phyloP scores from a whole-genome alignment of 2,797 vertebrate species.

The Spatula versicolor region DNA sequence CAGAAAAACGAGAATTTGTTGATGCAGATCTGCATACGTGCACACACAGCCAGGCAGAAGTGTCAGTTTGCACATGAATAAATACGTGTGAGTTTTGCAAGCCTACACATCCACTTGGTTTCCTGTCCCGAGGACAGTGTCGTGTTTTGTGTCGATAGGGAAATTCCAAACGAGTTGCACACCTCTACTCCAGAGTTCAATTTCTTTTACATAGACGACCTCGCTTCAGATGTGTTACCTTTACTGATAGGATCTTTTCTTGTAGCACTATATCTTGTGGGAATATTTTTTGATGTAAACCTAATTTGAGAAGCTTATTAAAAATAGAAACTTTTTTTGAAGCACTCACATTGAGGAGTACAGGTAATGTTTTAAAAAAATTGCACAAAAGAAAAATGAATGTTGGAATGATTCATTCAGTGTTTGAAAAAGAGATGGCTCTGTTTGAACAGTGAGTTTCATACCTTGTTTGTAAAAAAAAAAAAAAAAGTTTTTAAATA shows the following conservation, averaged over 20 bases:
- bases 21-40: neutral
- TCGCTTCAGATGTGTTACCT: constrained; percentile 88
- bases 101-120: constrained; percentile 64
- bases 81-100: constrained; percentile 57
- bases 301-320: constrained; percentile 86
- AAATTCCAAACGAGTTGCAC: constrained; percentile 83
- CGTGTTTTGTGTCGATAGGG: constrained; percentile 75
- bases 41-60: neutral
- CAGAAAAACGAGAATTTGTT: neutral
- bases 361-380: constrained; percentile 87
- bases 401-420: constrained; percentile 93
- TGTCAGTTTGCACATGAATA: constrained; percentile 59
- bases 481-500: constrained; percentile 81
- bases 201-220: constrained; percentile 86
- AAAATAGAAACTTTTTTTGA: constrained; percentile 83
- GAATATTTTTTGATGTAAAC: constrained; percentile 91
- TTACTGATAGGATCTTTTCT: constrained; percentile 92
- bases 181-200: constrained; percentile 87
- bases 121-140: constrained; percentile 72
- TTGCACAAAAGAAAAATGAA: constrained; percentile 99
- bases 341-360: constrained; percentile 92
- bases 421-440: constrained; percentile 87
- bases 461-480: constrained; percentile 83
- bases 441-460: constrained; percentile 89
- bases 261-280: constrained; percentile 95